These are phyloP conservation scores for Cairina moschata DNA, from an alignment of 2,113 vertebrate species.

Conservation along the genomic window DNA sequence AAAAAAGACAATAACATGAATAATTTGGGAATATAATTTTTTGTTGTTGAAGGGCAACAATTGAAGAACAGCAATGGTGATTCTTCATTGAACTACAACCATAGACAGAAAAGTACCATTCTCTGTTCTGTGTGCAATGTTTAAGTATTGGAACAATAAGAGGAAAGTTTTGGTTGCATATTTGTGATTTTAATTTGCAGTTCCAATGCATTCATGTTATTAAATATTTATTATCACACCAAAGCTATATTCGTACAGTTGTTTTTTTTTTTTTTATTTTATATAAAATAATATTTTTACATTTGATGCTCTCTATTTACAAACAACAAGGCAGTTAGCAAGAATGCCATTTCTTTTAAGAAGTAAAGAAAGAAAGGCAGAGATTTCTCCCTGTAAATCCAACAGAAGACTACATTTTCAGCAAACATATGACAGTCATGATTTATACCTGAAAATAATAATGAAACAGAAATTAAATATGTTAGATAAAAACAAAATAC, in stretches of 20 bases:
- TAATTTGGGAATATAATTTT: background rate
- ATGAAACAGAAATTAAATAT: background rate
- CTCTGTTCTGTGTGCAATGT: background rate
- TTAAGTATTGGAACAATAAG: background rate
- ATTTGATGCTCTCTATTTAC: background rate
- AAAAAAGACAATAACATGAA: background rate
- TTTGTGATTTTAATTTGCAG: background rate
- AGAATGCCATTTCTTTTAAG: background rate
- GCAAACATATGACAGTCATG: background rate
- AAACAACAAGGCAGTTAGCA: background rate
- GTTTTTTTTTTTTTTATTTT: too few relatives aligned
- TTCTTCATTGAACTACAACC: background rate
- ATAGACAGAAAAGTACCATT: background rate
- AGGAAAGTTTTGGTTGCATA: background rate
- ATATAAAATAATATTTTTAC: background rate
- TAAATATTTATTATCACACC: background rate
- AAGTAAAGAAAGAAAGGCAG: background rate
- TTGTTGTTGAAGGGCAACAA: too few relatives aligned
- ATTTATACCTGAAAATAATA: background rate
- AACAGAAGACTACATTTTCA: background rate
- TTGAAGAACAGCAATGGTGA: too few relatives aligned
- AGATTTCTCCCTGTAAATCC: background rate
- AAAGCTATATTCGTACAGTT: background rate
- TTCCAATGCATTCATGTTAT: background rate
- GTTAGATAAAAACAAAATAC: background rate